Base-by-base conservation (phyloP, 2,888 invertebrate genomes). In the Rhodophaea formosa region DNA sequence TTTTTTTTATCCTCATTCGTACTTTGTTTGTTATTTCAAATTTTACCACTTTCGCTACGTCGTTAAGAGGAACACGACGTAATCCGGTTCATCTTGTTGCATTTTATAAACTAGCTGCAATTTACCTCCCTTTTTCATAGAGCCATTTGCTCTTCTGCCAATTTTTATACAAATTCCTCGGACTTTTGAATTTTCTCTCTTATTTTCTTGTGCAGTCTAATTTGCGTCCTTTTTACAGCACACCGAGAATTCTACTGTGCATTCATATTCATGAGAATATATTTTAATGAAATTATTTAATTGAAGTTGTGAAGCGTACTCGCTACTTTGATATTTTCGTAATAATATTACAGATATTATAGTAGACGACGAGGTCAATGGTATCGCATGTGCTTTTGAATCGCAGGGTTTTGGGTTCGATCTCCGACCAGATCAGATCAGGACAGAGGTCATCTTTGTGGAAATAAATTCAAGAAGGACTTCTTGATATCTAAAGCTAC, bases 1-100 rank as follows among this genome's bases (percentile, higher is more conserved):
- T 2, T n/a, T n/a, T n/a, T n/a, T n/a, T n/a, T n/a, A n/a, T 12
- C 1, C 12, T 39, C n/a, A 2, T 64, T 62, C 61, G 63, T 68
- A 67, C 65, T 64, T 46, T 17, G 8, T 23, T 16, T 45, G 23
- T 46, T 5, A 29, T 23, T 46, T 23, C n/a, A 30, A 47, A 51
- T 51, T 51, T 16, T 35, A 2, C 17, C n/a, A 35, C 35, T 51
- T 35, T 16, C 35, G 8, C 15, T 49, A 10, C 35, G 16, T 51
- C 39, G 51, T 35, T 51, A 39, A n/a, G n/a, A 17, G n/a, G 6
- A 51, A 51, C 51, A 17, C 51, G 16, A 32, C 10, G 35, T 51
- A 51, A 51, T 51, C 30, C 30, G 8, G 47, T 30, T 49, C 47
- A 29, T 49, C 51, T 51, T 51, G 51, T 51, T 39, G 39, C 35